phyloP scores from a whole-genome alignment of 2,113 vertebrate genomes.

The Aspidoscelis tigris region DNA sequence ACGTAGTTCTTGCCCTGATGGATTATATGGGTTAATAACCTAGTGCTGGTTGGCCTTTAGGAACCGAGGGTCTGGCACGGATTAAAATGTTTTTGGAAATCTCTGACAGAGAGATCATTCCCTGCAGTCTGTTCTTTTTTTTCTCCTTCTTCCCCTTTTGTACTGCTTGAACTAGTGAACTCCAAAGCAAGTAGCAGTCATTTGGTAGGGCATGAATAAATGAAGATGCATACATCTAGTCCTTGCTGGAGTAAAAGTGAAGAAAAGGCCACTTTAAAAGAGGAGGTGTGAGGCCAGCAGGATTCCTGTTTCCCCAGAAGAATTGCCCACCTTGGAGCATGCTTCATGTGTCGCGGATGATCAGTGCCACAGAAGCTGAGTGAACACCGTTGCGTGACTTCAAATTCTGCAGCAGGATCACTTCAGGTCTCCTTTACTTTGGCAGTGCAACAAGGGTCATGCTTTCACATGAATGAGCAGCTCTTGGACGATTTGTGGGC shows the following conservation, averaged over 20 bases:
- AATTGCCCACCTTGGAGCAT: not conserved
- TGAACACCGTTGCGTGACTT: not conserved
- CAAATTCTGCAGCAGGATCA: slow-evolving; percentile 1
- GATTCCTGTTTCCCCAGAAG: not conserved
- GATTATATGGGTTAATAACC: not conserved
- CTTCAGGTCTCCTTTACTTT: slow-evolving; percentile 8
- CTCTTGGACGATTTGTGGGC: slow-evolving; percentile 12
- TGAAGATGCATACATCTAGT: not conserved
- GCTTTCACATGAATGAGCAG: slow-evolving; percentile 30
- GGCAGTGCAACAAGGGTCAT: slow-evolving; percentile 14
- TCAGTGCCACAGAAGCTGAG: not conserved
- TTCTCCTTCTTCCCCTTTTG: not conserved
- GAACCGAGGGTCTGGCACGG: not conserved
- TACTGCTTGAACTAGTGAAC: not conserved
- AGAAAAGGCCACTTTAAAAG: no score
- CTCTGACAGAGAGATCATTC: not conserved
- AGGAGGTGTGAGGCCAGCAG: not conserved
- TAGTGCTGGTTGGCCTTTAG: not conserved
- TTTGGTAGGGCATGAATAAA: not conserved
- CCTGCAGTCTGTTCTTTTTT: no score
- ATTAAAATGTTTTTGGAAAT: not conserved
- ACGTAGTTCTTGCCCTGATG: not conserved
- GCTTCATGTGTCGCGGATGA: fast-evolving
- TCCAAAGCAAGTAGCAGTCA: not conserved
- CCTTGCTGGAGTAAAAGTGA: slow-evolving; percentile 1